Evolutionary conservation across 1,140 invertebrate genomes (phyloP), one percentile per base, ranked within the genome.

Genomic region (Apolygus lucorum): DNA sequence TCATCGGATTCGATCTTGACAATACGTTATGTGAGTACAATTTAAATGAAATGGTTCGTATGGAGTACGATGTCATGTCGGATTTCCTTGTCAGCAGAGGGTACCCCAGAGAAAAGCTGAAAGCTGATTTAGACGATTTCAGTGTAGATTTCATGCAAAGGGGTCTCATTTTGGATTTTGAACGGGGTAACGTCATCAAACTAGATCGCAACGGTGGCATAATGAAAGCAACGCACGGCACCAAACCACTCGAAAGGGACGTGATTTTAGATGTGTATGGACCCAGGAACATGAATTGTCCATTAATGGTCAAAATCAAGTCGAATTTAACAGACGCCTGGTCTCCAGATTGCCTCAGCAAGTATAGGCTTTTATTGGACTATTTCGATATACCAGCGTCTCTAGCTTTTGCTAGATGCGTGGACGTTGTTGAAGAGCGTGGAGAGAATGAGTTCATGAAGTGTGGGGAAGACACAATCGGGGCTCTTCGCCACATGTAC

Each of bases 1-100:
- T 86, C 68, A 83, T 91, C 68, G 90, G 90, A 11, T 92, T 93
- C 76, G 90, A 93, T 79, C 79, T 92, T 70, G 90, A 92, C 74
- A 87, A 90, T 74, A 91, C 89, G 0, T 72, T 91, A 28, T 79
- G 87, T 27, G 79, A 82, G 63, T 92, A 90, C 72, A 87, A 89
- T 73, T 76, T 91, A 1, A 81, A 79, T 24, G 82, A 84, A 71
- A 78, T 88, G 77, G 80, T 86, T 22, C 76, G 82, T 49, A 75
- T 90, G 68, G 85, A 86, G 64, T 91, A 90, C 74, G 77, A 86
- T 17, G 76, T 83, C 2, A 73, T 91, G 2, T 79, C 84, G 1
- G 81, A 85, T 17, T 90, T 82, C 76, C 73, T 92, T 22, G 83
- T 90, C 1, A 76, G 86, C 22, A 69, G 84, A 11, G 84, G 83